A percentile compares a stretch with the other conserved stretches of the same genome.
Conservation (phyloP, 1,140 invertebrate species). For the Polyergus mexicanus region DNA sequence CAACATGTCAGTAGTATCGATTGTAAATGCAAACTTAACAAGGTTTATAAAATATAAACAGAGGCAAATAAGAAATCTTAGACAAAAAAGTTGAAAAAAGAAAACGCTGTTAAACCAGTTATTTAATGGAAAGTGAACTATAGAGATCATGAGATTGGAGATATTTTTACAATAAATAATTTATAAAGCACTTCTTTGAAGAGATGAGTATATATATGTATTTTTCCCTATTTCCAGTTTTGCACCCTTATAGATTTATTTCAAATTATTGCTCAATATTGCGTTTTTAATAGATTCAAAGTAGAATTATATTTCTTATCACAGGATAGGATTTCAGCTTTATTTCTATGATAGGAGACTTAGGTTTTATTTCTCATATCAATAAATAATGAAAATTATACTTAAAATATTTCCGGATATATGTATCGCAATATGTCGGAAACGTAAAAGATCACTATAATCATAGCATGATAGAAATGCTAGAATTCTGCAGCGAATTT, state of each 20-base stretch:
- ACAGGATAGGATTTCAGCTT: neutral
- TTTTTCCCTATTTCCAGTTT: neutral
- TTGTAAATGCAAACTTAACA: slow-evolving; percentile 90
- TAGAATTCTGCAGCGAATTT: slow-evolving; percentile 23
- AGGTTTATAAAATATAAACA: slow-evolving; percentile 91
- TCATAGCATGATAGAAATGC: slow-evolving; percentile 41
- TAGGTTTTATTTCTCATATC: slow-evolving; percentile 68
- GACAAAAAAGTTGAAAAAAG: slow-evolving; percentile 20
- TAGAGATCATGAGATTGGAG: neutral
- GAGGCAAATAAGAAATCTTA: slow-evolving; percentile 67
- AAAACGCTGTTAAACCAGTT: neutral
- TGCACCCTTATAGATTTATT: slow-evolving; percentile 1
- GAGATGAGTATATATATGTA: neutral
- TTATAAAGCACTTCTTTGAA: neutral
- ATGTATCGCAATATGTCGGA: slow-evolving; percentile 19
- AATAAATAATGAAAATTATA: slow-evolving; percentile 77
- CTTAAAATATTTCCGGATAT: slow-evolving; percentile 49
- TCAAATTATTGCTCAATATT: neutral
- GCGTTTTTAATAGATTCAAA: neutral
- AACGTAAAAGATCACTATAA: slow-evolving; percentile 38
- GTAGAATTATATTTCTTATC: slow-evolving; percentile 19
- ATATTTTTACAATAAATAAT: slow-evolving; percentile 35
- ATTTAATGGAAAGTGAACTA: neutral
- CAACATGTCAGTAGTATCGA: slow-evolving; percentile 89
- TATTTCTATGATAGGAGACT: slow-evolving; percentile 8